Evolutionary conservation across 2,113 vertebrate genomes (phyloP).

Genomic region (Pseudorectes ferrugineus): DNA sequence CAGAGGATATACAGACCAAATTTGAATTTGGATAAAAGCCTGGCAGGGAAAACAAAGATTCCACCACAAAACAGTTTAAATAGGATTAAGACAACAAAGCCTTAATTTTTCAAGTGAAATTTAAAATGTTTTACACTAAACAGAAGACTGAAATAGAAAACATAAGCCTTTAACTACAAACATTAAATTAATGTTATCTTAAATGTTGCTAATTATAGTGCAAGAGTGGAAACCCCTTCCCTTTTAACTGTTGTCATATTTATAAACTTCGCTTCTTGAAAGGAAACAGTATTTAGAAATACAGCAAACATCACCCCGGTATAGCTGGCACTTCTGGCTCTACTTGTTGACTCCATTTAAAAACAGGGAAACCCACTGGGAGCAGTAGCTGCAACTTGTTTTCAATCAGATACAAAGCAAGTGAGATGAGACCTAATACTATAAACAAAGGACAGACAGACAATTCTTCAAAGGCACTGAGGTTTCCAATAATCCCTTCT

Average conservation of each 20-base stretch:
- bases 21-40: background rate
- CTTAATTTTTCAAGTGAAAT: background rate
- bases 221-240: background rate
- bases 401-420: background rate
- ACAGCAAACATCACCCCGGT: background rate
- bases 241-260: background rate
- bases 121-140: background rate
- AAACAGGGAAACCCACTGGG: conserved; percentile 7
- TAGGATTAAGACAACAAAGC: conserved; percentile 3
- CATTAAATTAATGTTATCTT: background rate
- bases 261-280: background rate
- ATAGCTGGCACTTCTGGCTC: background rate
- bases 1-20: background rate
- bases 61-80: background rate
- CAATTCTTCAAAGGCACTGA: background rate
- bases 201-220: background rate
- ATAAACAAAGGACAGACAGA: conserved; percentile 17
- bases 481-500: conserved; percentile 7
- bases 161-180: background rate
- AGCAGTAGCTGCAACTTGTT: conserved; percentile 17
- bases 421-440: background rate
- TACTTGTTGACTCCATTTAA: background rate
- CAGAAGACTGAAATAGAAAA: background rate
- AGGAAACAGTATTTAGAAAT: background rate
- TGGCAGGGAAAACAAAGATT: background rate